Conservation (phyloP, 2,888 invertebrate species). For the Ophion costatus region DNA sequence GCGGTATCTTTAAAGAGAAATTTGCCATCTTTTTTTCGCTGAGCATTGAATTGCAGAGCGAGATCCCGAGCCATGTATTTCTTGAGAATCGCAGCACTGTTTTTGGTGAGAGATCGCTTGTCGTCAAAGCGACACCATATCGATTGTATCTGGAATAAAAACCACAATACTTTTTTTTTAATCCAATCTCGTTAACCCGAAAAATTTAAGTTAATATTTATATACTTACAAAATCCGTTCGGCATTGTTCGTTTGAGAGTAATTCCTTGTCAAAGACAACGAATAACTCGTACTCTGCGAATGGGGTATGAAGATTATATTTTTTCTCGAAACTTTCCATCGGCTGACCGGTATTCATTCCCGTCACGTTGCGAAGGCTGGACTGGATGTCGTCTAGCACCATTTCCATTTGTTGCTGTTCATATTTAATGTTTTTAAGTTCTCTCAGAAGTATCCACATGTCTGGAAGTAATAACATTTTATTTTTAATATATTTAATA, state of each 20-base stretch:
- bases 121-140: neutral
- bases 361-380: slow-evolving; percentile 3
- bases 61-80: slow-evolving; percentile 23
- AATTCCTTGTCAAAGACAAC: slow-evolving; percentile 9
- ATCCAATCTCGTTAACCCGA: slow-evolving; percentile 8
- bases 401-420: slow-evolving; percentile 14
- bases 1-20: slow-evolving; percentile 26
- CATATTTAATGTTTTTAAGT: slow-evolving; percentile 5
- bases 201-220: neutral
- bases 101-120: slow-evolving; percentile 23
- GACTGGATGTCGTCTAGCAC: slow-evolving; percentile 4
- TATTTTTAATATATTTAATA: neutral
- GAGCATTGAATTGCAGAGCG: slow-evolving; percentile 39
- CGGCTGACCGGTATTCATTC: neutral
- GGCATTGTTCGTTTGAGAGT: slow-evolving; percentile 17
- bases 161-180: neutral
- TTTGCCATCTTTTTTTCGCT: slow-evolving; percentile 25
- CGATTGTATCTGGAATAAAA: slow-evolving; percentile 20
- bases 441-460: slow-evolving; percentile 11
- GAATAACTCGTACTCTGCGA: slow-evolving; percentile 13
- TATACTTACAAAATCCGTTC: slow-evolving; percentile 19
- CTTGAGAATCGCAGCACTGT: slow-evolving; percentile 7
- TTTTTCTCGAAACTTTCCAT: slow-evolving; percentile 17
- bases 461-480: slow-evolving; percentile 12
- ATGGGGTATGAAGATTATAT: slow-evolving; percentile 11